A percentile compares a stretch with the other conserved stretches of the same genome.
These are phyloP conservation scores for Contarinia nasturtii DNA, from an alignment of 1,140 invertebrate genomes.

Conservation along the genomic window DNA sequence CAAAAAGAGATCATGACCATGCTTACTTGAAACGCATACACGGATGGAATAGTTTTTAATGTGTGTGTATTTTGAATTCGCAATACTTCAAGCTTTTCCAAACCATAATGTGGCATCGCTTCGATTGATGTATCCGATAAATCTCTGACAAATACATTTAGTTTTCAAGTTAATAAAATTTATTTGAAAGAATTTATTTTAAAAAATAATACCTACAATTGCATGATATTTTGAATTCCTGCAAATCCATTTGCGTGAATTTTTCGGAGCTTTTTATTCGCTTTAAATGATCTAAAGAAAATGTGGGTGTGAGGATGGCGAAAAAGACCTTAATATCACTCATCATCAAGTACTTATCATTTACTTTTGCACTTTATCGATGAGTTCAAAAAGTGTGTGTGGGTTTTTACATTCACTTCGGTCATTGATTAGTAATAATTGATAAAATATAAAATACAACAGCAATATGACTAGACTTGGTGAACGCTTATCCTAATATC, in stretches of 20 bases:
- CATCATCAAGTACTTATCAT: too few species aligned
- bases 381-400: too few species aligned
- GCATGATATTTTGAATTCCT: constrained; percentile 34
- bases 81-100: constrained; percentile 49
- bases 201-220: constrained; percentile 32
- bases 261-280: constrained; percentile 35
- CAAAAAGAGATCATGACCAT: not conserved
- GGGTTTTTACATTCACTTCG: too few species aligned
- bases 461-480: too few species aligned
- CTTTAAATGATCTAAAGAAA: constrained; percentile 42
- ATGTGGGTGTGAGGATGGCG: too few species aligned
- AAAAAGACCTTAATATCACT: too few species aligned
- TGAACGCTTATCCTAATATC: too few species aligned
- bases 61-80: constrained; percentile 47
- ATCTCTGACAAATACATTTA: constrained; percentile 33
- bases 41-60: constrained; percentile 62
- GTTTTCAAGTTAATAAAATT: not conserved
- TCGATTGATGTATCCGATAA: constrained; percentile 55
- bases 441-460: too few species aligned
- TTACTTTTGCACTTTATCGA: too few species aligned
- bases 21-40: constrained; percentile 53
- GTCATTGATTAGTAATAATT: too few species aligned
- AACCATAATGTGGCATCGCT: constrained; percentile 46
- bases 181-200: not conserved
- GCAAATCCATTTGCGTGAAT: constrained; percentile 44